Evolutionary conservation across 2,113 vertebrate genomes (phyloP), one percentile per base, ranked within the genome.

Genomic region (Sminthopsis crassicaudata): DNA sequence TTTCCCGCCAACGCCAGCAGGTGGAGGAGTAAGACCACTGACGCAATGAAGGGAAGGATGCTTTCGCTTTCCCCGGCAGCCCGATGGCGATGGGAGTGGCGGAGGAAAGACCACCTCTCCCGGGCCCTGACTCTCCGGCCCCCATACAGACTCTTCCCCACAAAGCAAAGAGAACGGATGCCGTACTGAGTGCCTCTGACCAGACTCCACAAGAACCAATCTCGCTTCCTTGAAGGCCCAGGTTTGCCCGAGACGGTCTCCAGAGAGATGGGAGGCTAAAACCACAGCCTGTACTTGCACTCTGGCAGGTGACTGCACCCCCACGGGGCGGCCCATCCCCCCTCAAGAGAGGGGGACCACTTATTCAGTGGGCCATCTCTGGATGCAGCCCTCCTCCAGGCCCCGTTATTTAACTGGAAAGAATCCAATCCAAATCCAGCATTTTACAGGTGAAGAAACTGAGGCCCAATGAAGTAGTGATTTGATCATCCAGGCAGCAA

Each of bases 1-100:
- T 42, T 92, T 96, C 95, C 93, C 36, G 22, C 60, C 9, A n/a
- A 92, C 0, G 92, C 96, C 97, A 48, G 95, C 89, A 96, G 95
- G 92, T 27, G 97, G 97, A 97, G 95, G 67, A 55, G 67, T 25
- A 94, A 94, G 90, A 42, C 42, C 42, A 89, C 90, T 1, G 1
- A 46, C 51, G 30, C n/a, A 19, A 84, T 42, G 36, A 8, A 84
- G 2, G n/a, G 16, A 84, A 84, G 36, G 67, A 84, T 84, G n/a
- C 19, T 84, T 42, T 42, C 42, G 16, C 67, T 42, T 42, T 3
- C 2, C 25, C 22, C 25, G 12, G 30, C 3, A 14, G 53, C 4
- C 25, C 0, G 0, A 10, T 0, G 1, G 1, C 3, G 12, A 5
- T 60, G 1, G 14, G 30, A 26, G 2, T 8, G 1, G 30, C 0